Base-by-base conservation (phyloP, 2,888 invertebrate genomes). In the Nymphalis c-album region DNA sequence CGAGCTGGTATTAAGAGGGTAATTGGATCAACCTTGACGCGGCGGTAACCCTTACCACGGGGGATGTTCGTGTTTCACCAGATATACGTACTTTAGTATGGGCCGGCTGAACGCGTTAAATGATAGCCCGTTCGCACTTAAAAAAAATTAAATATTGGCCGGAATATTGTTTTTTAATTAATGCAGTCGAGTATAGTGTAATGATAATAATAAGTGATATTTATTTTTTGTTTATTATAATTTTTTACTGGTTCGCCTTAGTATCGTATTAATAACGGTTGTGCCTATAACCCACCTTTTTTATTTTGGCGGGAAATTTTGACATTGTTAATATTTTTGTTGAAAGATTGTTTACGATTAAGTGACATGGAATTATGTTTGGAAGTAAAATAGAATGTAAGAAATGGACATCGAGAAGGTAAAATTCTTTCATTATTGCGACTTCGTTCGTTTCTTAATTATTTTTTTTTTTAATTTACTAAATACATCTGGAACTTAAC, bases 311-410 rank as follows among this genome's bases (percentile, higher is more conserved):
- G 53, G 53, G 17, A 31, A 55, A 4, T 55, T 53, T 55, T 31
- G 26, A 31, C 50, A 7, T 20, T 50, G 18, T 55, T 35, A 17
- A 20, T 6, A n/a, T 55, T 55, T 26, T 31, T 22, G 22, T 53
- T 16, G 6, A n/a, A 31, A 31, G 16, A 16, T 18, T 48, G 48
- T 48, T 18, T 7, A 31, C 5, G 26, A 31, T 31, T 6, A 51
- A 18, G 57, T 57, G 57, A n/a, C 13, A 40, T 57, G 35, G 40
- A 40, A 73, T 59, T 74, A 94, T 94, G 94, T 94, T 94, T 79
- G 94, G 94, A 71, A 93, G 93, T 76, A 93, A 93, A 80, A 81
- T 89, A 68, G 94, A 94, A 72, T 93, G 93, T 60, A 89, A 94
- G 80, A 90, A 91, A 72, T 94, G 94, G 94, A 90, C 91, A 0